phyloP scores from a whole-genome alignment of 2,797 vertebrate species.

The Anguilla marmorata region DNA sequence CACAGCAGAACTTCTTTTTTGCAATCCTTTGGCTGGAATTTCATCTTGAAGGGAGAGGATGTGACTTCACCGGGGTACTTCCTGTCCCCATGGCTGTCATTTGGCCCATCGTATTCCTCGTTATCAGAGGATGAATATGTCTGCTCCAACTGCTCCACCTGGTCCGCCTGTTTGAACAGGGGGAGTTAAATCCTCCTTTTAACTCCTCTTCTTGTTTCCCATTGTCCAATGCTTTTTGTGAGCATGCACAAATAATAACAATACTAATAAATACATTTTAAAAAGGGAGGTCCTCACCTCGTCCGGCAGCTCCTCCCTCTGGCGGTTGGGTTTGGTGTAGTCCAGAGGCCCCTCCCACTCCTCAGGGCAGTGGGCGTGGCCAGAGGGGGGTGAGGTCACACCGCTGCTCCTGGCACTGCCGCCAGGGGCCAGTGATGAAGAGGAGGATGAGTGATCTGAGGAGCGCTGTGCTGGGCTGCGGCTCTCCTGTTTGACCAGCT shows the following conservation, averaged over 20 bases:
- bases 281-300: conserved; percentile 71
- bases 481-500: conserved; percentile 81
- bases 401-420: conserved; percentile 67
- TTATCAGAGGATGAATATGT: conserved; percentile 94
- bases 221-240: not conserved
- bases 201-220: not conserved
- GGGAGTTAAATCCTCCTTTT: not conserved
- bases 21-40: conserved; percentile 93
- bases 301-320: conserved; percentile 85
- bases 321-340: conserved; percentile 88
- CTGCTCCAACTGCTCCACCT: conserved; percentile 86
- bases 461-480: conserved; percentile 77
- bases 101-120: conserved; percentile 86
- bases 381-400: conserved; percentile 80
- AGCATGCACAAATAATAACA: not conserved
- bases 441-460: conserved; percentile 76
- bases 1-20: conserved; percentile 97
- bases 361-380: conserved; percentile 80
- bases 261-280: not conserved
- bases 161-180: conserved; percentile 23
- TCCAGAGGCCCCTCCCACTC: conserved; percentile 95
- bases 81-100: conserved; percentile 88
- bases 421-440: conserved; percentile 72
- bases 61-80: conserved; percentile 97
- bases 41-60: conserved; percentile 90